Evolutionary conservation across 1,140 invertebrate species (phyloP), one percentile per base, ranked within the genome.

Genomic region (Ceratitis capitata): DNA sequence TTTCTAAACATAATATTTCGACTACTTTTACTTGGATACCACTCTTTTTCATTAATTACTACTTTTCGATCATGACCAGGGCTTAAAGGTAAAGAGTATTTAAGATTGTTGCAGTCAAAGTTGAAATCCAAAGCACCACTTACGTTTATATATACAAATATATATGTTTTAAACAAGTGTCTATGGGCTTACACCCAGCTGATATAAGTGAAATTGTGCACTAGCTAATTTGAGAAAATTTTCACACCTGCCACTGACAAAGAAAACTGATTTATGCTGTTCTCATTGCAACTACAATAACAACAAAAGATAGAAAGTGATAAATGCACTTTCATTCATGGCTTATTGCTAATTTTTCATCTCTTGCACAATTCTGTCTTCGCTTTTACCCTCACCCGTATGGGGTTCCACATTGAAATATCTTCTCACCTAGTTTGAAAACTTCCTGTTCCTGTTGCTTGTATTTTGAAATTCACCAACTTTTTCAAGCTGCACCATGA

Each of bases 231-330:
- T 78, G 39, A 47, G 69, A 6, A 78, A 45, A 78, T 78, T 78
- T 78, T 78, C 69, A 78, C 69, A 78, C 69, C 69, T 78, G 35
- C 23, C 39, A 78, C 69, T 23, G 39, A 45, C 69, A 78, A 16
- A 78, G n/a, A 78, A 78, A 78, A 78, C 69, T 23, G 29, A 64
- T 12, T 29, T 32, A 64, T 64, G 29, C 32, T 64, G 19, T 78
- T n/a, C n/a, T n/a, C n/a, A n/a, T n/a, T n/a, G n/a, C n/a, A n/a
- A n/a, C n/a, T n/a, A n/a, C n/a, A n/a, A n/a, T n/a, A n/a, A 78
- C 69, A 78, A 69, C 61, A 45, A 45, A 3, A 35, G 58, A n/a
- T n/a, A n/a, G 3, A 23, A 45, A 78, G 39, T 78, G 69, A n/a
- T n/a, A n/a, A n/a, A 78, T 78, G 69, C 45, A 39, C 16, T 45